phyloP scores from a whole-genome alignment of 2,113 vertebrate species.

The Azemiops feae region DNA sequence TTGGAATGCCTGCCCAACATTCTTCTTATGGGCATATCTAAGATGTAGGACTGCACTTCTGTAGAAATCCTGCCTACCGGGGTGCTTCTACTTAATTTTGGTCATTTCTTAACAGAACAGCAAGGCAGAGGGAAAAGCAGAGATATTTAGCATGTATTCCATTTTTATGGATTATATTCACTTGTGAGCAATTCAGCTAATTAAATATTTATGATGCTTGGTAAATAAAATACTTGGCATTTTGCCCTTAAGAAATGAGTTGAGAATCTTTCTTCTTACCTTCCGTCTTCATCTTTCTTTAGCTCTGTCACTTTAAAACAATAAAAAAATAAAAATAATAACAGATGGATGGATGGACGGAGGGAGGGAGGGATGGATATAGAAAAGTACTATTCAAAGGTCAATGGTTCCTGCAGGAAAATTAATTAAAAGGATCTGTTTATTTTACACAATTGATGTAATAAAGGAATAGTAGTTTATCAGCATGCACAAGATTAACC shows the following conservation, averaged over 20 bases:
- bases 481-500: conserved; percentile 4
- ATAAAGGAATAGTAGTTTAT: conserved; percentile 20
- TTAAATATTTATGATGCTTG: neutral
- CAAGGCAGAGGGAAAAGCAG: neutral
- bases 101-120: neutral
- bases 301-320: neutral
- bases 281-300: neutral
- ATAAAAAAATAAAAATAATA: neutral
- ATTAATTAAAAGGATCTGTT: conserved; percentile 40
- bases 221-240: neutral
- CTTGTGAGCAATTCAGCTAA: neutral
- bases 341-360: too few species aligned
- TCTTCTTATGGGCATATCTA: neutral
- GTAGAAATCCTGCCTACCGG: neutral
- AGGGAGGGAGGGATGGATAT: neutral
- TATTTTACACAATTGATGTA: conserved; percentile 33
- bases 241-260: neutral
- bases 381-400: conserved; percentile 6
- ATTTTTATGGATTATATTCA: neutral
- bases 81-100: neutral
- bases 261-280: neutral
- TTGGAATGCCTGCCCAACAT: too few species aligned
- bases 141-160: too few species aligned
- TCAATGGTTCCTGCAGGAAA: conserved; percentile 11
- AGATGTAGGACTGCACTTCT: neutral